phyloP scores from a whole-genome alignment of 2,888 invertebrate genomes.

The Rotaria magnacalcarata region DNA sequence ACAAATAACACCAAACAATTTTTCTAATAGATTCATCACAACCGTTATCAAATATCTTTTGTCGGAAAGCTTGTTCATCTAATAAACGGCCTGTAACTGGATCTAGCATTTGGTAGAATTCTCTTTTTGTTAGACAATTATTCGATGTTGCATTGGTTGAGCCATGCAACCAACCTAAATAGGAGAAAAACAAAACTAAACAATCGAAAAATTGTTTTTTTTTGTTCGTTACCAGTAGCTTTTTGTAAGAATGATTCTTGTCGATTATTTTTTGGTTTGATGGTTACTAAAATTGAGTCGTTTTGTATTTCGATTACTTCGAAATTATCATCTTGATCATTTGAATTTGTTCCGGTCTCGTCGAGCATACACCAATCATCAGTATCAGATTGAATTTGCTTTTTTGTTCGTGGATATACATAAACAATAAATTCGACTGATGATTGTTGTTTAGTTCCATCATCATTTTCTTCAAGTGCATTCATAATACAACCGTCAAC shows the following conservation, averaged over 20 bases:
- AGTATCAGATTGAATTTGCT: neutral
- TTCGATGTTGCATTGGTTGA: neutral
- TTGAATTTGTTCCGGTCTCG: neutral
- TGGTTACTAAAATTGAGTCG: neutral
- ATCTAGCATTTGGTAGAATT: slow-evolving; percentile 10
- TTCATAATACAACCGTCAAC: slow-evolving; percentile 27
- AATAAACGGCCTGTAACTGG: slow-evolving; percentile 34
- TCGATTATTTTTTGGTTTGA: neutral
- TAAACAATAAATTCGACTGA: neutral
- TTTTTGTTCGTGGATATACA: neutral
- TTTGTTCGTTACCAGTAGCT: neutral
- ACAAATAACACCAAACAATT: slow-evolving; percentile 87
- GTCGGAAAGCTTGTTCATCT: slow-evolving; percentile 39
- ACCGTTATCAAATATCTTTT: slow-evolving; percentile 61
- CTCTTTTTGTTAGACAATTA: slow-evolving; percentile 1
- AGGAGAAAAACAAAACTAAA: too few relatives aligned
- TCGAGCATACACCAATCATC: slow-evolving; percentile 10
- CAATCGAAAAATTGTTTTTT: neutral
- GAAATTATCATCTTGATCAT: neutral
- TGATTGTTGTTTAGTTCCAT: neutral
- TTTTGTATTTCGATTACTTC: neutral
- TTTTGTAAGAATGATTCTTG: slow-evolving; percentile 14
- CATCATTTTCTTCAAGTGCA: neutral
- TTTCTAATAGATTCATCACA: slow-evolving; percentile 80
- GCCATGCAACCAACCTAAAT: slow-evolving; percentile 22